These are phyloP conservation scores for Athene cunicularia DNA, from an alignment of 2,113 vertebrate genomes.

Conservation along the genomic window DNA sequence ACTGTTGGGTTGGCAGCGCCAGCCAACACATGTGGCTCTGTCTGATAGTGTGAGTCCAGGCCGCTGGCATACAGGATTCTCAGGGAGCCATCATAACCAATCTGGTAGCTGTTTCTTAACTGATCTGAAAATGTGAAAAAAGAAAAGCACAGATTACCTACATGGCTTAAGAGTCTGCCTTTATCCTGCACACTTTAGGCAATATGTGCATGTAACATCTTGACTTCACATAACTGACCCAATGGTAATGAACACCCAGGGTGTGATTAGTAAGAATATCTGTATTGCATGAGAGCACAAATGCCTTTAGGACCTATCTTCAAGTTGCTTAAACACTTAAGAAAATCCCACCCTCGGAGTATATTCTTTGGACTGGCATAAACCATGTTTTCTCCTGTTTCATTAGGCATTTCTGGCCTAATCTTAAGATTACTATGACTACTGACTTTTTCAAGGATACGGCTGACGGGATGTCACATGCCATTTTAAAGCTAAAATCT, in stretches of 20 bases:
- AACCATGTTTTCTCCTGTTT: background rate
- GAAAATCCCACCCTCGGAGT: background rate
- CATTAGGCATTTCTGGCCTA: background rate
- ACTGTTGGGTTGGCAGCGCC: constrained; percentile 94
- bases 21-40: constrained; percentile 93
- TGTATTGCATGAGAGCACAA: background rate
- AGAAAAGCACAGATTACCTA: background rate
- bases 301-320: background rate
- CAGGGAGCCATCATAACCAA: constrained; percentile 93
- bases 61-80: constrained; percentile 93
- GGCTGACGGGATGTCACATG: background rate
- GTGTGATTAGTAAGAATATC: background rate
- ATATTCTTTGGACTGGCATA: background rate
- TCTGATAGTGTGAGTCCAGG: constrained; percentile 94
- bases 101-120: constrained; percentile 91
- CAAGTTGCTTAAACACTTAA: background rate
- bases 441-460: background rate
- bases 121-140: constrained; percentile 81
- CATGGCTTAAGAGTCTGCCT: background rate
- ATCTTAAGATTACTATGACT: background rate
- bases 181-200: background rate
- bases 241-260: background rate
- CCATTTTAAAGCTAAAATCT: background rate
- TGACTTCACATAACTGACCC: background rate
- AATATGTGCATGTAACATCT: background rate